A percentile compares a stretch with the other conserved stretches of the same genome.
These are phyloP conservation scores for Drosophila stalkeri DNA, from an alignment of 2,888 invertebrate genomes.

Conservation along the genomic window DNA sequence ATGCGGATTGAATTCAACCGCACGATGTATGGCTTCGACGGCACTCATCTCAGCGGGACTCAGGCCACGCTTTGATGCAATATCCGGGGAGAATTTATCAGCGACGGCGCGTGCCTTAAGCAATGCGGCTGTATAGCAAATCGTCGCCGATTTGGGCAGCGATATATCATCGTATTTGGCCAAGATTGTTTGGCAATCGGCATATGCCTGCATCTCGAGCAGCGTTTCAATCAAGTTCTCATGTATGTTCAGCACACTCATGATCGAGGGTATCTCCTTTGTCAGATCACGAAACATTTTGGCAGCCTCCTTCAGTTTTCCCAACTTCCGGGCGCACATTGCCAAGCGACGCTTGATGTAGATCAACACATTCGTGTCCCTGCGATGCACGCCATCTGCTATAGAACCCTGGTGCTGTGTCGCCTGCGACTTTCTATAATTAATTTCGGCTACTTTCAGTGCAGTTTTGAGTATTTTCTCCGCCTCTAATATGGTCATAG, in stretches of 20 bases:
- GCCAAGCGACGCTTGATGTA: slow-evolving; percentile 97
- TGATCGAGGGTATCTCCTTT: slow-evolving; percentile 97
- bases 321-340: slow-evolving; percentile 98
- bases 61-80: slow-evolving; percentile 92
- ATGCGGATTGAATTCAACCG: slow-evolving; percentile 99
- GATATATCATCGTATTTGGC: slow-evolving; percentile 97
- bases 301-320: slow-evolving; percentile 96
- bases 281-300: slow-evolving; percentile 98
- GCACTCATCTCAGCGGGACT: slow-evolving; percentile 96
- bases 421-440: slow-evolving; percentile 91
- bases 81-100: slow-evolving; percentile 94
- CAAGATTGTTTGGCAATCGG: slow-evolving; percentile 96
- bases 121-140: slow-evolving; percentile 97
- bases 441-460: slow-evolving; percentile 92
- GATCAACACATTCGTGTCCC: slow-evolving; percentile 97
- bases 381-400: slow-evolving; percentile 91
- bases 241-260: slow-evolving; percentile 96
- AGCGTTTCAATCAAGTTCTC: slow-evolving; percentile 98
- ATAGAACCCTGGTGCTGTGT: slow-evolving; percentile 91
- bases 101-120: slow-evolving; percentile 96
- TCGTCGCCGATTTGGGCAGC: slow-evolving; percentile 96
- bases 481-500: slow-evolving; percentile 95
- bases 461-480: slow-evolving; percentile 94
- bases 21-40: slow-evolving; percentile 96
- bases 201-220: slow-evolving; percentile 97